Percentiles rank a stretch among this genome's conserved stretches.
Evolutionary conservation across 2,888 invertebrate genomes (phyloP).

Genomic region (Chymomyza amoena): DNA sequence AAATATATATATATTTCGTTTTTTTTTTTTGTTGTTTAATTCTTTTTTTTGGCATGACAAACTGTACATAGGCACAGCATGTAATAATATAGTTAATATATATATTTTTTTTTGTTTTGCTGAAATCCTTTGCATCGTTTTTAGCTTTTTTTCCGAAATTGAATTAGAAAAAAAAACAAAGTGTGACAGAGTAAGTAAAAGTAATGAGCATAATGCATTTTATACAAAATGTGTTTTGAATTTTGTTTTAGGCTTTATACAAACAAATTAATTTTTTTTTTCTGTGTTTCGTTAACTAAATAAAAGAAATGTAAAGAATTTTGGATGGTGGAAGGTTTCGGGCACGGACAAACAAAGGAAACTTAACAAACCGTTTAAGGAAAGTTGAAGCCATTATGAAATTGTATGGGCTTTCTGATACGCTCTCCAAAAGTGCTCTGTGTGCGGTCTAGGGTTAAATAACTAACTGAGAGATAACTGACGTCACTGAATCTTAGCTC

Average conservation of each 20-base stretch:
- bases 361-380: slow-evolving; percentile 35
- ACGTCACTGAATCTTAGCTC: too few species aligned
- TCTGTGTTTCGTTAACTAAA: slow-evolving; percentile 15
- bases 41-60: slow-evolving; percentile 18
- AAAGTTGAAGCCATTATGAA: slow-evolving; percentile 39
- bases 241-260: slow-evolving; percentile 30
- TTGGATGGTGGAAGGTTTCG: slow-evolving; percentile 28
- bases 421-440: slow-evolving; percentile 31
- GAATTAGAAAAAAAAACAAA: slow-evolving; percentile 53
- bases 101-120: slow-evolving; percentile 38
- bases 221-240: slow-evolving; percentile 51
- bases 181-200: slow-evolving; percentile 57
- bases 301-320: slow-evolving; percentile 15
- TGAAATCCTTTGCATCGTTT: slow-evolving; percentile 41
- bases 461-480: too few species aligned
- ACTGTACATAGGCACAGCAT: slow-evolving; percentile 1
- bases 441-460: neutral
- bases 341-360: slow-evolving; percentile 47
- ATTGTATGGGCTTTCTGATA: slow-evolving; percentile 33
- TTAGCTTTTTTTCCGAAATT: slow-evolving; percentile 41
- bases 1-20: slow-evolving; percentile 65
- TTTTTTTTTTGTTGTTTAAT: slow-evolving; percentile 36
- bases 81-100: slow-evolving; percentile 3
- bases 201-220: slow-evolving; percentile 37
- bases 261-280: slow-evolving; percentile 22